phyloP scores from a whole-genome alignment of 2,888 invertebrate species.

The Siphlonurus alternatus region DNA sequence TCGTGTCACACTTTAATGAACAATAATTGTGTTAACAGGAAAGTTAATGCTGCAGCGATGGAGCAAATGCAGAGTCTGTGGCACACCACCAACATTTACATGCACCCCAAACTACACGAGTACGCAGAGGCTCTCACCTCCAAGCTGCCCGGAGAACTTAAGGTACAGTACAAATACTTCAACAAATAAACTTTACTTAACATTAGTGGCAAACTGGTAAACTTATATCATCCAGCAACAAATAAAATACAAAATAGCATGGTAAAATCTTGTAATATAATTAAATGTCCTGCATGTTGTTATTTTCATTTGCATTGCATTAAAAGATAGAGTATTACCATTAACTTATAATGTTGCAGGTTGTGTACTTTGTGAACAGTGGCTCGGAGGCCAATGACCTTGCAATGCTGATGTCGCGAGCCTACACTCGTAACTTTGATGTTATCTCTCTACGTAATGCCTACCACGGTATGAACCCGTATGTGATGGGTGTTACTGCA shows the following conservation, averaged over 20 bases:
- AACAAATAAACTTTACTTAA: too few species aligned
- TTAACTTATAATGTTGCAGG: constrained; percentile 41
- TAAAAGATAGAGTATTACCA: too few species aligned
- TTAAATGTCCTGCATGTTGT: too few species aligned
- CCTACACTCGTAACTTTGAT: constrained; percentile 71
- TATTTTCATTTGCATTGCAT: too few species aligned
- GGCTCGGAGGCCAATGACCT: constrained; percentile 96
- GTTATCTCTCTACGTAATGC: constrained; percentile 72
- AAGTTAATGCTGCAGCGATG: constrained; percentile 59
- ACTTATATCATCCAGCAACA: too few species aligned
- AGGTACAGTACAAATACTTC: constrained; percentile 33
- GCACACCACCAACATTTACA: constrained; percentile 86
- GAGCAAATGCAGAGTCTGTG: constrained; percentile 69
- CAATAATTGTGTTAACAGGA: too few species aligned
- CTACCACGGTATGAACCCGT: constrained; percentile 85
- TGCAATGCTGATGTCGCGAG: constrained; percentile 70
- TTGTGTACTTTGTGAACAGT: constrained; percentile 86
- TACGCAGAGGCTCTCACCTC: constrained; percentile 66
- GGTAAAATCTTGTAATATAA: too few species aligned
- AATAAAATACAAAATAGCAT: too few species aligned
- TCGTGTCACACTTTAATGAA: too few species aligned
- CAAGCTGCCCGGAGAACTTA: constrained; percentile 72
- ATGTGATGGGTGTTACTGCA: constrained; percentile 66
- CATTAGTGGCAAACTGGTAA: too few species aligned
- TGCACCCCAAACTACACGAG: constrained; percentile 78